Evolutionary conservation across 1,140 invertebrate genomes (phyloP).

Genomic region (Tachypleus tridentatus): DNA sequence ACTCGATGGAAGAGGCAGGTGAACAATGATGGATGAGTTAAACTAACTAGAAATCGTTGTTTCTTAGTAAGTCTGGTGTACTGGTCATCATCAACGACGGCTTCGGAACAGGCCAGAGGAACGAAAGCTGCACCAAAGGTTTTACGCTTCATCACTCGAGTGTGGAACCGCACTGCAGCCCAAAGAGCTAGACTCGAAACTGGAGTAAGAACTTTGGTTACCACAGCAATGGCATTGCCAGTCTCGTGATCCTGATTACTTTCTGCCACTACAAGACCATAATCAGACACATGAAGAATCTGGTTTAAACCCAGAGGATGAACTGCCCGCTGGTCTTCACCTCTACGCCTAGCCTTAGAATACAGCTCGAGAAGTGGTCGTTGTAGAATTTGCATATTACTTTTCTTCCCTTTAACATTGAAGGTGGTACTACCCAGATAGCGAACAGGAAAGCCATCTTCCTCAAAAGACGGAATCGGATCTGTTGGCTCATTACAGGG

Average conservation of each 20-base stretch:
- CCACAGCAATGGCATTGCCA: constrained; percentile 12
- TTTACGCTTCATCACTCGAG: constrained; percentile 9
- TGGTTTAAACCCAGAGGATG: constrained; percentile 17
- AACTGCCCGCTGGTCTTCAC: constrained; percentile 8
- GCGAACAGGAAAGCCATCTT: constrained; percentile 16
- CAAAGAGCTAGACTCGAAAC: constrained; percentile 23
- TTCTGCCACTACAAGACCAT: constrained; percentile 24
- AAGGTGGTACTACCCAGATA: constrained; percentile 21
- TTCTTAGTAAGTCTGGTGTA: constrained; percentile 17
- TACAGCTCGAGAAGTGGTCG: constrained; percentile 22
- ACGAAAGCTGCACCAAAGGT: constrained; percentile 24
- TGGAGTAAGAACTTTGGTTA: constrained; percentile 26
- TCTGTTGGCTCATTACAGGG: too few species aligned
- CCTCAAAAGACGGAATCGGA: too few species aligned
- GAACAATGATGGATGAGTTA: constrained; percentile 68
- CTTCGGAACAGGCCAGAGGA: constrained; percentile 23
- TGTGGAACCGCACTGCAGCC: constrained; percentile 22
- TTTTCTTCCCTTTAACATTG: constrained; percentile 4
- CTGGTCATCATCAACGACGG: constrained; percentile 19
- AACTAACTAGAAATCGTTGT: constrained; percentile 19
- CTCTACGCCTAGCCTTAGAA: constrained; percentile 13
- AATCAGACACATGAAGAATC: constrained; percentile 19
- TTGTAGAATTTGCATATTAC: constrained; percentile 12
- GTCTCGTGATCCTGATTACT: constrained; percentile 3
- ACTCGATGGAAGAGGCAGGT: constrained; percentile 65